Evolutionary conservation across 2,797 vertebrate genomes (phyloP), one percentile per base, ranked within the genome.

Genomic region (Eulemur albifrons): DNA sequence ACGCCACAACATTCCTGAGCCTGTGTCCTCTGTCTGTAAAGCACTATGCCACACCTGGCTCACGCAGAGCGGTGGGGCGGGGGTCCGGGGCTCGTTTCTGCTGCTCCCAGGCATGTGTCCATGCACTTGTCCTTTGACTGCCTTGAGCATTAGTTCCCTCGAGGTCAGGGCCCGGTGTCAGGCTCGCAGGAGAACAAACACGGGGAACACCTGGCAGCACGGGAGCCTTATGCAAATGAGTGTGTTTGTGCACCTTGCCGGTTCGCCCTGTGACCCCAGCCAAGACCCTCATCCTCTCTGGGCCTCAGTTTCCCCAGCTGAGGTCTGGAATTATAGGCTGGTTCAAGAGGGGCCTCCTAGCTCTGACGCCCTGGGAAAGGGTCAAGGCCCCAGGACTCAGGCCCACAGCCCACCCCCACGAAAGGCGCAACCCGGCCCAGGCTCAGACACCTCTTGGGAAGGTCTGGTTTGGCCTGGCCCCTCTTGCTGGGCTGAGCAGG

Each of bases 21-120:
- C 65, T 72, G 15, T 43, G 21, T 75, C 76, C 72, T 59, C n/a
- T 4, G 0, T 61, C 63, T 35, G 11, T 25, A 23, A 77, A 73
- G 38, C 15, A 6, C 8, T 0, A 2, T 0, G 2, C 0, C 13
- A 5, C 18, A 18, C 54, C 23, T 9, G 45, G 35, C 59, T 52
- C 45, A 23, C 38, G 10, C 11, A 2, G 52, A 0, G 25, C 82
- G 32, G 17, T 7, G 27, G 38, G 45, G 9, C 5, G 5, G 7
- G 52, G 38, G 45, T 23, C 21, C 4, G 63, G 6, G 21, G 48
- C n/a, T n/a, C 3, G 0, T 8, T 30, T 70, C 88, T 15, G 57
- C 59, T 15, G n/a, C 65, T 45, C 54, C 54, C 35, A 21, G 32
- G 61, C n/a, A 6, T 15, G 30, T 10, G 7, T 40, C 88, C 1